Percentiles rank a stretch among this genome's conserved stretches.
phyloP scores from a whole-genome alignment of 1,140 invertebrate genomes.

The Aphelenchoides fujianensis region DNA sequence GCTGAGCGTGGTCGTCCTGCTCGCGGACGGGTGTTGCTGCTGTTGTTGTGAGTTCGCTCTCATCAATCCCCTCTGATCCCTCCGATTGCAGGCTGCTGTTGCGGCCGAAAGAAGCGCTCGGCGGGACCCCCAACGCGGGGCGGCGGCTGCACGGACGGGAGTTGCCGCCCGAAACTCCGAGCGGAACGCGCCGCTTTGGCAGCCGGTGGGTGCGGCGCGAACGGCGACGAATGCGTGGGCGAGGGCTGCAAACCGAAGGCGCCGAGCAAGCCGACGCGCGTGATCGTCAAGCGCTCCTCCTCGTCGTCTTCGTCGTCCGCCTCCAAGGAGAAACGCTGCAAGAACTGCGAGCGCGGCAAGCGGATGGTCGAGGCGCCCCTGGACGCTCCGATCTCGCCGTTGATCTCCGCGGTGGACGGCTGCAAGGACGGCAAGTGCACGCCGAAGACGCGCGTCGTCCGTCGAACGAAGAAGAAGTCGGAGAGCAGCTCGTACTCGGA shows the following conservation, averaged over 20 bases:
- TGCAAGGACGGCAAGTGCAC: neutral
- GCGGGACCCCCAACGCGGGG: neutral
- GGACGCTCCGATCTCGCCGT: neutral
- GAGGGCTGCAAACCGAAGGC: neutral
- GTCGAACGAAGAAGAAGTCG: no score
- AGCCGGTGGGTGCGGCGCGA: no score
- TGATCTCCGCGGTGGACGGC: neutral
- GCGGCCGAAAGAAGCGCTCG: neutral
- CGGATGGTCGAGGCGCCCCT: neutral
- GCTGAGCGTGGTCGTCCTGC: neutral
- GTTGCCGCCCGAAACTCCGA: neutral
- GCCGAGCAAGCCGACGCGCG: neutral
- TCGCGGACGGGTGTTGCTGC: neutral
- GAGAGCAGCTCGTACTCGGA: neutral
- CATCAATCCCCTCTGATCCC: neutral
- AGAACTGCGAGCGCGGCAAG: neutral
- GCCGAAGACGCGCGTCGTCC: neutral
- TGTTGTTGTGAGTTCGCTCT: neutral
- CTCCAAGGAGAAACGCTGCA: neutral
- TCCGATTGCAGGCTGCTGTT: neutral
- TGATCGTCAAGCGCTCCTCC: neutral
- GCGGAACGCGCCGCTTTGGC: neutral
- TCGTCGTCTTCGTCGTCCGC: constrained; percentile 4
- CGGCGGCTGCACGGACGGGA: neutral
- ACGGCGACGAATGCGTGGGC: neutral